These are phyloP conservation scores for Tipula lateralis DNA, from an alignment of 2,888 invertebrate genomes.

Conservation along the genomic window DNA sequence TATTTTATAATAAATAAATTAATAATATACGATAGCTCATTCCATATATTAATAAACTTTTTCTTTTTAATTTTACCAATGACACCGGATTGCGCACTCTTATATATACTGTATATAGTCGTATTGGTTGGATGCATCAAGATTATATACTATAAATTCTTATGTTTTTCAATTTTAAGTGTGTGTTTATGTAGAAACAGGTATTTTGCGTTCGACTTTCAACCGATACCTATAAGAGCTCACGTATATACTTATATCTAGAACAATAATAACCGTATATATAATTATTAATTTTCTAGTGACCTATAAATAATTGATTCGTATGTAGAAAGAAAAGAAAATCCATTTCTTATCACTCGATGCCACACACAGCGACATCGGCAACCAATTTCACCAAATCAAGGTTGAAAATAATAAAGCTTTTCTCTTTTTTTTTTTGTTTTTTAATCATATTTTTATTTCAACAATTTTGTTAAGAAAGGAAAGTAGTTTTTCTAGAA, in stretches of 20 bases:
- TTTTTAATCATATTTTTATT: conserved; percentile 8
- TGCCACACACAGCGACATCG: not conserved
- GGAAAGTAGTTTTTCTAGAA: not conserved
- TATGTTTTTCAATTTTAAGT: not conserved
- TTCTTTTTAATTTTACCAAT: not conserved
- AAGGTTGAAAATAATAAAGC: not conserved
- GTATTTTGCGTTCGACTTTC: conserved; percentile 19
- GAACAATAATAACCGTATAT: not conserved
- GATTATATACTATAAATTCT: not conserved
- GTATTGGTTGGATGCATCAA: not conserved
- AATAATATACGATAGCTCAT: not conserved
- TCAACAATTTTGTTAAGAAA: not conserved
- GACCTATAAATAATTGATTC: conserved; percentile 11
- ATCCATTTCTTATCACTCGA: not conserved
- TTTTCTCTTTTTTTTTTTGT: not conserved
- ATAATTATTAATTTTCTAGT: not conserved
- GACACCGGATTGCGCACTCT: not conserved
- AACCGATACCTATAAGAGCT: not conserved
- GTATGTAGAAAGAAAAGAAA: not conserved
- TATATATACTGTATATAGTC: not conserved
- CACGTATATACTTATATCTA: not conserved
- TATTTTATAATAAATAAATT: not conserved
- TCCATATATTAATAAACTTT: not conserved
- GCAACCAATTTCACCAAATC: not conserved
- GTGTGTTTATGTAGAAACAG: not conserved